Percentiles rank a stretch among this genome's conserved stretches.
These are phyloP conservation scores for Acutogordius australiensis DNA, from an alignment of 2,888 invertebrate species.

Conservation along the genomic window DNA sequence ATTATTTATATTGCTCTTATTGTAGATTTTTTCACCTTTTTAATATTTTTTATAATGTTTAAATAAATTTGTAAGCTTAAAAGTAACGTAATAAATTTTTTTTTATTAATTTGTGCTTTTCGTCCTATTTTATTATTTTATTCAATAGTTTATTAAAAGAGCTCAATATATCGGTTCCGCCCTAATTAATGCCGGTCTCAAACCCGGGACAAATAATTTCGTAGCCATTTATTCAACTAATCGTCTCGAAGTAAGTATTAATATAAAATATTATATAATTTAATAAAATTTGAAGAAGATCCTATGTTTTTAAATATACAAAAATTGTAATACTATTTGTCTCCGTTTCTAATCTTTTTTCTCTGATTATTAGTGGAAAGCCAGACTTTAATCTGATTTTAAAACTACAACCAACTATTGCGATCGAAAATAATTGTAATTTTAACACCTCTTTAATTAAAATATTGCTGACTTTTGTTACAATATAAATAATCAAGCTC, in stretches of 20 bases:
- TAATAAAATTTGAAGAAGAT: background rate
- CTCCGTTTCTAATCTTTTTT: no score
- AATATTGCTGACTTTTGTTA: no score
- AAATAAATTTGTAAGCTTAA: no score
- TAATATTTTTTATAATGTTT: background rate
- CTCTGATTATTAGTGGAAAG: no score
- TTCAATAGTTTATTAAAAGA: background rate
- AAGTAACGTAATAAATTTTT: no score
- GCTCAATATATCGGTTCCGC: background rate
- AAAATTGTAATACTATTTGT: no score
- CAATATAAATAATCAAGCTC: no score
- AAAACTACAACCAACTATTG: no score
- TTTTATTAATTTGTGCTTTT: no score
- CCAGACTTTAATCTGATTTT: no score
- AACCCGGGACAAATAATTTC: background rate
- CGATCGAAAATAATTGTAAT: no score
- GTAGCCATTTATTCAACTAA: constrained; percentile 4
- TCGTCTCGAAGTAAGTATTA: background rate
- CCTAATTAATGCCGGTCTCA: background rate
- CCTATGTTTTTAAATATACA: background rate
- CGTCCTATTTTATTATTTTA: background rate
- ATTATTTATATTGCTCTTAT: background rate
- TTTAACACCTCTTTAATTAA: no score
- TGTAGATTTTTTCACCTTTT: background rate
- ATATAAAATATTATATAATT: background rate